Evolutionary conservation across 2,888 invertebrate species (phyloP).

Genomic region (Leptinotarsa juncta): DNA sequence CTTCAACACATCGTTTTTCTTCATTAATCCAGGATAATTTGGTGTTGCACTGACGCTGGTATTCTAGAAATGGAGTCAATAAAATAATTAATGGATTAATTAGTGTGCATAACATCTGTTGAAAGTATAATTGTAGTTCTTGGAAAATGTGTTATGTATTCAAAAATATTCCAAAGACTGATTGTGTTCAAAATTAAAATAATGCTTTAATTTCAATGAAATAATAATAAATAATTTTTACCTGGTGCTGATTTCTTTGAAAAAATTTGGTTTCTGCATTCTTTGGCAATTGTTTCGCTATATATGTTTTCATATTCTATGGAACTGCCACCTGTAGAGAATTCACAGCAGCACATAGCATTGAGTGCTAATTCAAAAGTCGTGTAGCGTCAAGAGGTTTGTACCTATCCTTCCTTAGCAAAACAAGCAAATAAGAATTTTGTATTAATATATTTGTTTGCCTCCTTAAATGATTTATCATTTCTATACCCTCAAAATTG

Average conservation of each 20-base stretch:
- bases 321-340: neutral
- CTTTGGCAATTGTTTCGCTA: neutral
- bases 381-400: conserved; percentile 9
- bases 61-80: neutral
- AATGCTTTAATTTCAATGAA: neutral
- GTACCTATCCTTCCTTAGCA: conserved; percentile 4
- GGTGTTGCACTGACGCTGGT: neutral
- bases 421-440: conserved; percentile 29
- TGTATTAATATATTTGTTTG: conserved; percentile 2
- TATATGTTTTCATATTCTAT: neutral
- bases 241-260: neutral
- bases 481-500: conserved; percentile 7
- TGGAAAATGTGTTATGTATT: neutral
- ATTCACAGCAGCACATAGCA: conserved; percentile 30
- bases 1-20: neutral
- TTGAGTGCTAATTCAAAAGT: conserved; percentile 19
- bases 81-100: neutral
- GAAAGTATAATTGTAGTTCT: neutral
- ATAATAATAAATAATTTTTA: neutral
- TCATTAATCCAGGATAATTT: conserved; percentile 8
- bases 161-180: neutral
- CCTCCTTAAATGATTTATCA: conserved; percentile 12
- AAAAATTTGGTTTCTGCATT: neutral
- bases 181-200: neutral
- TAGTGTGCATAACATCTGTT: too few species aligned